Conservation (phyloP, 2,888 invertebrate genomes). For the Antheraea assamensis region DNA sequence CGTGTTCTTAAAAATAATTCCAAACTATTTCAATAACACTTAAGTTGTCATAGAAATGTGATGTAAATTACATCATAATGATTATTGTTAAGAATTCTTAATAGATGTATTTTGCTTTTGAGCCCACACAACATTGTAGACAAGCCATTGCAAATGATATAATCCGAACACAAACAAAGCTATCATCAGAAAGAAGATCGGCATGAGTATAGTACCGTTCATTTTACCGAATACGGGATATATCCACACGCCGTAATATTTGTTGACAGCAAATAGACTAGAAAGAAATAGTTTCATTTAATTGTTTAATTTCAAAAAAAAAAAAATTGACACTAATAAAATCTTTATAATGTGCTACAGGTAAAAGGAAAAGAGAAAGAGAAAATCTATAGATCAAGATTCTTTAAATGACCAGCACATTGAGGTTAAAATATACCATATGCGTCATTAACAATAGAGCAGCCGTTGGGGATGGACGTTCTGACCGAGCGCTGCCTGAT, state of each 20-base stretch:
- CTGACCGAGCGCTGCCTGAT: no score
- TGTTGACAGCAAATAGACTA: slow-evolving; percentile 31
- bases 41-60: background rate
- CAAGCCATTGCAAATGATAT: slow-evolving; percentile 30
- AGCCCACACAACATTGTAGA: slow-evolving; percentile 27
- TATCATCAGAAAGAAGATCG: slow-evolving; percentile 18
- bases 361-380: no score
- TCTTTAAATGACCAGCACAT: no score
- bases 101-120: slow-evolving; percentile 6
- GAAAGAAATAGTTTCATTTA: slow-evolving; percentile 17
- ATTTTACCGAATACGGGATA: slow-evolving; percentile 33
- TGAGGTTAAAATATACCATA: no score
- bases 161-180: background rate
- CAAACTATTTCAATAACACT: no score
- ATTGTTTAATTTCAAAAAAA: background rate
- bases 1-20: no score
- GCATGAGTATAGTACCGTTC: slow-evolving; percentile 23
- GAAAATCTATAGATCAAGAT: no score
- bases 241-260: slow-evolving; percentile 30
- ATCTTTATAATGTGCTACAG: no score
- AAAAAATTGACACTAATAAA: no score
- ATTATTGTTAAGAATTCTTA: slow-evolving; percentile 7
- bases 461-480: no score
- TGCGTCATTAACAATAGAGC: no score
- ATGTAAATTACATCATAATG: background rate